A percentile compares a stretch with the other conserved stretches of the same genome.
phyloP scores from a whole-genome alignment of 2,888 invertebrate species.

The Brenthis ino region DNA sequence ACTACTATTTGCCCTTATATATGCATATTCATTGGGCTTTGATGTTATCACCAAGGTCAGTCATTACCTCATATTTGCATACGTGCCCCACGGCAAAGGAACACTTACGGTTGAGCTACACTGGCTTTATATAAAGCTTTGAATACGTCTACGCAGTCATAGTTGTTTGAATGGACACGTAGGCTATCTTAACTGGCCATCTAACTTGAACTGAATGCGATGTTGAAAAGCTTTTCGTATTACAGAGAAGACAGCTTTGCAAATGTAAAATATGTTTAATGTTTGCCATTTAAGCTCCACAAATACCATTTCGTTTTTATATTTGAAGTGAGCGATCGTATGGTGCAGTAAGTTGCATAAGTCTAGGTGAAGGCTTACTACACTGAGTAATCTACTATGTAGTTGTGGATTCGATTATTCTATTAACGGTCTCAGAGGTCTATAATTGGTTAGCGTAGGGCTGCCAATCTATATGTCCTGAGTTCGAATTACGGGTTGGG shows the following conservation, averaged over 20 bases:
- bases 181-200: slow-evolving; percentile 28
- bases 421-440: too few species aligned
- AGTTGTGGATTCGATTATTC: too few species aligned
- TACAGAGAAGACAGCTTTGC: slow-evolving; percentile 1
- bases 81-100: slow-evolving; percentile 26
- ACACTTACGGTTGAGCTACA: slow-evolving; percentile 24
- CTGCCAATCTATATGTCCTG: too few species aligned
- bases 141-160: slow-evolving; percentile 10
- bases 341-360: not conserved
- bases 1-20: slow-evolving; percentile 16
- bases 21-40: slow-evolving; percentile 29
- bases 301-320: slow-evolving; percentile 4
- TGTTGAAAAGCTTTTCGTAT: slow-evolving; percentile 12
- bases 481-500: too few species aligned
- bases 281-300: slow-evolving; percentile 12
- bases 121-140: slow-evolving; percentile 23
- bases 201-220: slow-evolving; percentile 14
- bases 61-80: slow-evolving; percentile 32
- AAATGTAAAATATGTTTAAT: slow-evolving; percentile 13
- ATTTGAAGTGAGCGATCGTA: not conserved
- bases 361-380: too few species aligned
- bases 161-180: slow-evolving; percentile 25
- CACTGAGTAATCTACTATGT: too few species aligned
- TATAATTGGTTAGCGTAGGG: too few species aligned
- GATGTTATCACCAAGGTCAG: slow-evolving; percentile 34